A percentile compares a stretch with the other conserved stretches of the same genome.
phyloP scores from a whole-genome alignment of 1,140 invertebrate species.

The Acromyrmex heyeri region DNA sequence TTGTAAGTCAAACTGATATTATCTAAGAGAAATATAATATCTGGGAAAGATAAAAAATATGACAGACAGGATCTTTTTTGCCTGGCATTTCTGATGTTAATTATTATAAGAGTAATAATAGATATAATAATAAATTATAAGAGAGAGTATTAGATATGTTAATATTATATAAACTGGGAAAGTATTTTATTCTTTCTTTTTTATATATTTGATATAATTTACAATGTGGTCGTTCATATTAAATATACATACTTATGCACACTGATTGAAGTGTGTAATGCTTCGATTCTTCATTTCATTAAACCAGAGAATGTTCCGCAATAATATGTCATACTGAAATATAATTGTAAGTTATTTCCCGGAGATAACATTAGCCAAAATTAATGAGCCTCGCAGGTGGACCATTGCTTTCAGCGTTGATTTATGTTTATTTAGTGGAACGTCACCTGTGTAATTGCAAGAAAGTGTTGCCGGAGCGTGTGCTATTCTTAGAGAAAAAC shows the following conservation, averaged over 20 bases:
- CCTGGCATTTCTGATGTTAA: background rate
- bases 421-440: slow-evolving; percentile 58
- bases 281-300: background rate
- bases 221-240: background rate
- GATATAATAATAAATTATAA: background rate
- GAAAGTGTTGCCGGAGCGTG: slow-evolving; percentile 24
- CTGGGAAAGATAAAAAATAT: background rate
- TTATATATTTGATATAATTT: background rate
- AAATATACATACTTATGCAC: no score
- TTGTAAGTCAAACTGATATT: background rate
- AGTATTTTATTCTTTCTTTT: background rate
- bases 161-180: background rate
- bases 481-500: slow-evolving; percentile 43
- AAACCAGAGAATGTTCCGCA: background rate
- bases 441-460: slow-evolving; percentile 6
- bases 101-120: background rate
- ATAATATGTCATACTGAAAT: background rate
- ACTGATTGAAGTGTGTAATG: no score
- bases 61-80: background rate
- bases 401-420: slow-evolving; percentile 26
- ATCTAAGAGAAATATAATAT: background rate
- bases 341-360: slow-evolving; percentile 29
- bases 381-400: background rate
- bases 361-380: background rate
- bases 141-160: background rate